Evolutionary conservation across 2,113 vertebrate genomes (phyloP).

Genomic region (Egretta garzetta): DNA sequence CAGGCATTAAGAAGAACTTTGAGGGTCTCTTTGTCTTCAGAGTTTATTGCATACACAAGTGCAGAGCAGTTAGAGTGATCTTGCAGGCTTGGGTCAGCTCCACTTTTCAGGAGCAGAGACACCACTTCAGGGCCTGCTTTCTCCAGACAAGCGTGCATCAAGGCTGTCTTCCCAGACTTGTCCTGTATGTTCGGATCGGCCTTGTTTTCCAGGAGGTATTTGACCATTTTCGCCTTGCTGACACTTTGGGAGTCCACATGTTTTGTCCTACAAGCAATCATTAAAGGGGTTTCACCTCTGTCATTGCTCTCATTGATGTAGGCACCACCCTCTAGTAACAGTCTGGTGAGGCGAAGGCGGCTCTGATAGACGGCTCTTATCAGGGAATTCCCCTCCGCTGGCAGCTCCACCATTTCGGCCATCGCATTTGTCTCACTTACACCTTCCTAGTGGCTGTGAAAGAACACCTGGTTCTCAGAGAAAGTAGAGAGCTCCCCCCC

Average conservation of each 20-base stretch:
- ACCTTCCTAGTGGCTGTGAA: neutral
- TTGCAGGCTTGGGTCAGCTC: constrained; percentile 89
- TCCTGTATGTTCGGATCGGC: constrained; percentile 95
- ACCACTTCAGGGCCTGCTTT: constrained; percentile 83
- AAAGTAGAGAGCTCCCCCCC: neutral
- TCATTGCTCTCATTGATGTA: constrained; percentile 95
- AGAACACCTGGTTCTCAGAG: neutral
- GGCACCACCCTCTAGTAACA: constrained; percentile 89
- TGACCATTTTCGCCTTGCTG: constrained; percentile 88
- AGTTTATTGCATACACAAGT: constrained; percentile 86
- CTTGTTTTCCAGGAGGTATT: constrained; percentile 89
- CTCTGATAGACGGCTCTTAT: constrained; percentile 88
- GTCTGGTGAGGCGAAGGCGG: constrained; percentile 86
- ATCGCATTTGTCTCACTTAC: constrained; percentile 27
- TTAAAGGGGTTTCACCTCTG: constrained; percentile 88
- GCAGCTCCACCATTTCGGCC: constrained; percentile 77
- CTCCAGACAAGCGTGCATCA: constrained; percentile 90
- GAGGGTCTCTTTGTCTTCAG: constrained; percentile 84
- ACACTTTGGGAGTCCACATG: constrained; percentile 86
- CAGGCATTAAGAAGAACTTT: constrained; percentile 85
- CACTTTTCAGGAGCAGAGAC: constrained; percentile 80
- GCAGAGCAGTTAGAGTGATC: constrained; percentile 86
- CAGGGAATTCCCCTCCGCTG: constrained; percentile 85
- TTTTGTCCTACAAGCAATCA: constrained; percentile 87
- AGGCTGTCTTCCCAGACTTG: constrained; percentile 88